Conservation (phyloP, 2,888 invertebrate species). For the Stenodema calcarata region DNA sequence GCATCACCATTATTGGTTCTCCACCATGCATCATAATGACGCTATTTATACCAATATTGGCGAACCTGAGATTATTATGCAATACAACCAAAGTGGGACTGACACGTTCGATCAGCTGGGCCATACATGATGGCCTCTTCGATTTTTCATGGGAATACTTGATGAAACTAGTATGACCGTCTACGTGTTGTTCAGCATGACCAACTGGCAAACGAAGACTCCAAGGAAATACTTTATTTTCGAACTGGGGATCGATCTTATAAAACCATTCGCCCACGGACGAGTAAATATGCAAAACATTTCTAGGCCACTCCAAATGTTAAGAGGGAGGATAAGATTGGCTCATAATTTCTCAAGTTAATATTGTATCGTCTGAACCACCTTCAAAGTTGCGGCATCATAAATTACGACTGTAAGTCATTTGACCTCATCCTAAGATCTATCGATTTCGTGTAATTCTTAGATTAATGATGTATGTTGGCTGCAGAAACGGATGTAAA, state of each 20-base stretch:
- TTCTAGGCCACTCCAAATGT: neutral
- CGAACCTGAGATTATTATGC: slow-evolving; percentile 57
- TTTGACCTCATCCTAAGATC: neutral
- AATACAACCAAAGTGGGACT: slow-evolving; percentile 58
- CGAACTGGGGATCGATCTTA: slow-evolving; percentile 1
- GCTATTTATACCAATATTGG: slow-evolving; percentile 55
- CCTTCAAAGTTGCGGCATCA: too few relatives aligned
- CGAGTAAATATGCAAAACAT: neutral
- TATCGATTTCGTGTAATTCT: neutral
- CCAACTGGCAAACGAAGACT: neutral
- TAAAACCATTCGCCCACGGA: neutral
- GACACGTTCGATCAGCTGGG: too few relatives aligned
- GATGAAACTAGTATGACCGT: too few relatives aligned
- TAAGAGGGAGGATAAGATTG: too few relatives aligned
- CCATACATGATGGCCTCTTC: too few relatives aligned
- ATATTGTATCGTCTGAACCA: too few relatives aligned
- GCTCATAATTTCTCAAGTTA: too few relatives aligned
- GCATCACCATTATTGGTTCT: slow-evolving; percentile 57
- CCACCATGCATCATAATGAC: slow-evolving; percentile 57
- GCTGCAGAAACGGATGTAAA: neutral
- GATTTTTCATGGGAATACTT: too few relatives aligned
- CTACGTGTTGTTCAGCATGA: slow-evolving; percentile 40
- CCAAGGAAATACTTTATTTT: slow-evolving; percentile 18
- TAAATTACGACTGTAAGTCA: too few relatives aligned
- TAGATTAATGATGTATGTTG: neutral